Percentiles rank a stretch among this genome's conserved stretches.
phyloP scores from a whole-genome alignment of 2,888 invertebrate genomes.

The Melipona beecheii region DNA sequence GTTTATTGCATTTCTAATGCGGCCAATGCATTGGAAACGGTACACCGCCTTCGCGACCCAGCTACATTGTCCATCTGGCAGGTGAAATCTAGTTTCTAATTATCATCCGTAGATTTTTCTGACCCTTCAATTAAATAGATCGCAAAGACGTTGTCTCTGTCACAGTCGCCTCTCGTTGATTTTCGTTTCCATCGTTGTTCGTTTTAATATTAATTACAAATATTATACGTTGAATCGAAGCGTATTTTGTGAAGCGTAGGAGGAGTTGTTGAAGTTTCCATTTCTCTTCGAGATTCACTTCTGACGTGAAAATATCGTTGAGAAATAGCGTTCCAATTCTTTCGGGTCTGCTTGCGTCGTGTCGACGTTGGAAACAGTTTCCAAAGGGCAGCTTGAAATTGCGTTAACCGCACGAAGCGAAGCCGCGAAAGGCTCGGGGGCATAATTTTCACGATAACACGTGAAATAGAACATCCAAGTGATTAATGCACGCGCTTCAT shows the following conservation, averaged over 20 bases:
- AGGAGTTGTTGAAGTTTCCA: no score
- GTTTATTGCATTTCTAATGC: conserved; percentile 67
- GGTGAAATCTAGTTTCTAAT: conserved; percentile 50
- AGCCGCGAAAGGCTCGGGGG: conserved; percentile 3
- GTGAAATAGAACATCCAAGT: conserved; percentile 48
- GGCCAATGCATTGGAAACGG: conserved; percentile 57
- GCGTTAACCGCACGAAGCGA: conserved; percentile 6
- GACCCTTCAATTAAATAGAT: not conserved
- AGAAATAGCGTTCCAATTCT: not conserved
- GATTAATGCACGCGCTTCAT: conserved; percentile 56
- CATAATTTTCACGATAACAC: conserved; percentile 31
- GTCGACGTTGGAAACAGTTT: conserved; percentile 8
- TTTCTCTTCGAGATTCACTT: no score
- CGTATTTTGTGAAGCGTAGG: no score
- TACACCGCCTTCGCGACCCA: conserved; percentile 29
- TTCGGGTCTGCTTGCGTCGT: not conserved
- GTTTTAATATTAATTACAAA: no score
- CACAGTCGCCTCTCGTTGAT: not conserved
- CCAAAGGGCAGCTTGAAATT: conserved; percentile 24
- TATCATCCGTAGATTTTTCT: not conserved
- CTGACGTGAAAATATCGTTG: not conserved
- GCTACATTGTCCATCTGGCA: conserved; percentile 17
- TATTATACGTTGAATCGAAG: no score
- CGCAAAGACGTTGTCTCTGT: not conserved
- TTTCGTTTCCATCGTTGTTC: no score